These are phyloP conservation scores for Patella depressa DNA, from an alignment of 2,888 invertebrate species.

Conservation along the genomic window DNA sequence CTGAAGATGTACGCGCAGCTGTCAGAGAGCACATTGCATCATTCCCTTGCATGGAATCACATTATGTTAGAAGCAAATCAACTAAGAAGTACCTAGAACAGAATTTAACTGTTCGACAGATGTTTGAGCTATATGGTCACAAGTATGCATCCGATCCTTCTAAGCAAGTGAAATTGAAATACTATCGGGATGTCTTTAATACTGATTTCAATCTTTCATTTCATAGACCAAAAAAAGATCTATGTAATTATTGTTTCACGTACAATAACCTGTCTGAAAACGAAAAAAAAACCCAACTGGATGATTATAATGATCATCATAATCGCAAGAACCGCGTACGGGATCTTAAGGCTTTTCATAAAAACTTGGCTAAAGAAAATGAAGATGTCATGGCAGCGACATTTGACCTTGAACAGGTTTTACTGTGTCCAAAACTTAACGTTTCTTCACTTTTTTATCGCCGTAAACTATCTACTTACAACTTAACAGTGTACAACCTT, in stretches of 20 bases:
- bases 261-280: too few species aligned
- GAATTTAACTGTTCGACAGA: not conserved
- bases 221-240: too few species aligned
- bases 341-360: too few species aligned
- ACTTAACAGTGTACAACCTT: too few species aligned
- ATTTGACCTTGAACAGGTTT: slow-evolving; percentile 8
- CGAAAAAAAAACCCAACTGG: too few species aligned
- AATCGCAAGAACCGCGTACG: too few species aligned
- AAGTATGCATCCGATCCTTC: not conserved
- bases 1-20: not conserved
- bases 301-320: too few species aligned
- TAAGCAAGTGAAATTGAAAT: not conserved
- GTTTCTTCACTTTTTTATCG: not conserved
- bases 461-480: not conserved
- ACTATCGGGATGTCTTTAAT: not conserved
- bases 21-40: not conserved
- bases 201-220: too few species aligned
- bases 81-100: not conserved
- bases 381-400: not conserved
- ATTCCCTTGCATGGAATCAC: not conserved
- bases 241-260: too few species aligned
- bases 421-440: not conserved
- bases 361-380: too few species aligned
- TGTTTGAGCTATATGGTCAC: slow-evolving; percentile 6
- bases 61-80: not conserved